Conservation (phyloP, 1,140 invertebrate species). For the Trypoxylus dichotomus region DNA sequence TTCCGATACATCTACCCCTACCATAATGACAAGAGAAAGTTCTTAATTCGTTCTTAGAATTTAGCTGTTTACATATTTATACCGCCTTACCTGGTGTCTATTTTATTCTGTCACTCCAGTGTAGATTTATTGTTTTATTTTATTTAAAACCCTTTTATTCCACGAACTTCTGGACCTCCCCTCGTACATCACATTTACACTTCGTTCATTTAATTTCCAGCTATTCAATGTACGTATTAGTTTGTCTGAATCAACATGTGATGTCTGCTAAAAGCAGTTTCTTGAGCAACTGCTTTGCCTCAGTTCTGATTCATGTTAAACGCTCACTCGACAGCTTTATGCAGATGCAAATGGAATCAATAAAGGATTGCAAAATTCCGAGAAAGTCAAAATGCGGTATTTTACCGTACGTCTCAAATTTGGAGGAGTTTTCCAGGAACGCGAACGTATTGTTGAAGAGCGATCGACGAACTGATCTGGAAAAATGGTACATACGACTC, state of each 20-base stretch:
- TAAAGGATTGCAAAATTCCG: constrained; percentile 74
- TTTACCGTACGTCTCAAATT: constrained; percentile 87
- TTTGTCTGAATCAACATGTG: constrained; percentile 86
- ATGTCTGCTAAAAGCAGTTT: constrained; percentile 90
- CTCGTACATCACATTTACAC: no score
- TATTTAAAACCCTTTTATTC: no score
- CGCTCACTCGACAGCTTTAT: constrained; percentile 93
- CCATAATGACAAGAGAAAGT: no score
- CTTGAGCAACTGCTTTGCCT: constrained; percentile 86
- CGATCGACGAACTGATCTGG: constrained; percentile 89
- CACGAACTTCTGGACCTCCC: no score
- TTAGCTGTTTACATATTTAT: no score
- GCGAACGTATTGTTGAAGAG: constrained; percentile 88
- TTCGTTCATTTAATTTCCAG: constrained; percentile 59
- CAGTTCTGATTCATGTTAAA: constrained; percentile 89
- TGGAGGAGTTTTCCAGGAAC: constrained; percentile 87
- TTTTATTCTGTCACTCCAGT: no score
- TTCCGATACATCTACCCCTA: no score
- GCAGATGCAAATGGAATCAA: constrained; percentile 80
- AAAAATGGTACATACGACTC: constrained; percentile 91
- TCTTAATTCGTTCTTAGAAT: no score
- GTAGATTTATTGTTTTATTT: no score
- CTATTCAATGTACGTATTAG: constrained; percentile 90
- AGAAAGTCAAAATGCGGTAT: constrained; percentile 85
- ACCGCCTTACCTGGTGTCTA: no score